Conservation (phyloP, 2,797 vertebrate genomes). For the Petrocephalus schoutedeni region DNA sequence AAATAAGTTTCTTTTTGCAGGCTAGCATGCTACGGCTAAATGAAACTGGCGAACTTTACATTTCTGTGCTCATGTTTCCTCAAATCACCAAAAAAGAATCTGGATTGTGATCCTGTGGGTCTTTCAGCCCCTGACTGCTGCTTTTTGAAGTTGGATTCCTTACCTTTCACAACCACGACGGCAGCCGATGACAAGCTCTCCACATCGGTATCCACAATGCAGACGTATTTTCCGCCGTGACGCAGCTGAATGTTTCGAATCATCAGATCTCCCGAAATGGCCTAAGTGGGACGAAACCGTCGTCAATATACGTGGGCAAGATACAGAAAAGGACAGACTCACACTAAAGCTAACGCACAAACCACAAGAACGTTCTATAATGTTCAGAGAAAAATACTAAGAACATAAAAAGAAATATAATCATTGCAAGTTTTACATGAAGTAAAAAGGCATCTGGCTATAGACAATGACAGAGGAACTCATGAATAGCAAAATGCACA, state of each 20-base stretch:
- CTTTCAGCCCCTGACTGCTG: not conserved
- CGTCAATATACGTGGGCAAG: conserved; percentile 13
- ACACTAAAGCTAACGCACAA: not conserved
- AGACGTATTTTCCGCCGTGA: conserved; percentile 85
- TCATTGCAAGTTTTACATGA: not conserved
- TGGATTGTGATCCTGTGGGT: not conserved
- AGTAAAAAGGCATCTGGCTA: not conserved
- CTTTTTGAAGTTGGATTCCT: conserved; percentile 28
- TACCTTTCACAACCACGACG: conserved; percentile 88
- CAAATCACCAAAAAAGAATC: not conserved
- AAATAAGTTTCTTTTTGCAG: not conserved
- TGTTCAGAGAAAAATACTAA: not conserved
- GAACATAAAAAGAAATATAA: not conserved
- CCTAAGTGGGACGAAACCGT: conserved; percentile 53
- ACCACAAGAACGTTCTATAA: not conserved
- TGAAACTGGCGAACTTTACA: not conserved
- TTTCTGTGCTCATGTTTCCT: not conserved
- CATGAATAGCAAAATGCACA: not conserved
- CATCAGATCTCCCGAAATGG: conserved; percentile 84
- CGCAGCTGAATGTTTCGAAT: conserved; percentile 90
- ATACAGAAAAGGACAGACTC: not conserved
- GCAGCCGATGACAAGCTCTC: conserved; percentile 85
- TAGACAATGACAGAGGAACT: not conserved
- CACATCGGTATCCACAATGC: conserved; percentile 81
- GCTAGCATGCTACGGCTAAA: not conserved